Base-by-base conservation (phyloP, 2,888 invertebrate species). In the Meteorus cinctellus region DNA sequence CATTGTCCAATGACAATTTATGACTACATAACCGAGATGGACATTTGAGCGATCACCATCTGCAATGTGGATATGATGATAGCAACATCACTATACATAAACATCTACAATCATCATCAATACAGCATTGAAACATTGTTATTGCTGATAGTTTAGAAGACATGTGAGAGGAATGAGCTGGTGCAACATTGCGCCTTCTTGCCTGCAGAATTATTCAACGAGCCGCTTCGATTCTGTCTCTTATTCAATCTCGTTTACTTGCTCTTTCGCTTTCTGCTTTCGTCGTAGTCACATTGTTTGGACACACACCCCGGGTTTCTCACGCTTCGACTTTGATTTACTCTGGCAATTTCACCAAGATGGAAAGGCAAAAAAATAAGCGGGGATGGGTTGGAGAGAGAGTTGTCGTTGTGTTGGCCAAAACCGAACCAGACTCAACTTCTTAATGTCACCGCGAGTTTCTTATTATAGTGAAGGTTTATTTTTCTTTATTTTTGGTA, bases 1-100 rank as follows among this genome's bases (percentile, higher is more conserved):
- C 79, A 77, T 66, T 86, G 87, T 80, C 84, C 86, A 62, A 77
- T 86, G 77, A 81, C 80, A 74, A 86, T 87, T 84, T 87, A 87
- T 81, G 85, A 87, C 77, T 84, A 84, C 79, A 84, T 87, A 75
- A 83, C 82, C 29, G 29, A 19, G 31, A 70, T 51, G 29, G 31
- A 16, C 34, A 6, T 34, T 2, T 36, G 24, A 65, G 65, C 6
- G 24, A 36, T 34, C 8, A 29, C 59, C 59, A 60, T 24, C 16
- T 34, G 19, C 41, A 12, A 55, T 65, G 12, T 12, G 31, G 41
- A 19, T 19, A 4, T 55, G 8, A 55, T 55, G n/a, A 55, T 55
- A 55, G 8, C 8, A 55, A 55, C 10, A 55, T n/a, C n/a, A 8
- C 41, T 74, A 62, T 51, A 16, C 27, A 24, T 34, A 4, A 19